phyloP scores from a whole-genome alignment of 2,113 vertebrate genomes.

The Acrocephalus arundinaceus region DNA sequence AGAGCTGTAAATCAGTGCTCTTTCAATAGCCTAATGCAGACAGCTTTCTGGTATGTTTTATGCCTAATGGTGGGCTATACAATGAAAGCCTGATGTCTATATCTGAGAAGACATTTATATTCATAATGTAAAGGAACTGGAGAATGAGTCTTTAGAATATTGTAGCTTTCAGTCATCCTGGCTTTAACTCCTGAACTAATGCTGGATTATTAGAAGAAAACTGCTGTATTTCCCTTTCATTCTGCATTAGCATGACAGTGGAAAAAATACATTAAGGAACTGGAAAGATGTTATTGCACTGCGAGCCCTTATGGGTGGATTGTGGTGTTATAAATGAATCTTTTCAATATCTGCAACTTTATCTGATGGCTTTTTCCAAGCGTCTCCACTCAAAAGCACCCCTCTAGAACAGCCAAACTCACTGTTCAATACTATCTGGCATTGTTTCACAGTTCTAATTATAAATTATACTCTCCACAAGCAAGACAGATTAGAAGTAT shows the following conservation, averaged over 20 bases:
- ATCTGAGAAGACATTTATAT: slow-evolving; percentile 26
- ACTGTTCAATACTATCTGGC: not conserved
- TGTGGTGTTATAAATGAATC: not conserved
- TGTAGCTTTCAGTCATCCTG: slow-evolving; percentile 23
- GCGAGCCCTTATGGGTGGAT: not conserved
- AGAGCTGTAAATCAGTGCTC: not conserved
- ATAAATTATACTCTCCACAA: slow-evolving; percentile 40
- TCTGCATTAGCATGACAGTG: not conserved
- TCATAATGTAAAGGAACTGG: not conserved
- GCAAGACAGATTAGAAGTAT: slow-evolving; percentile 36
- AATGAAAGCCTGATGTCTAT: not conserved
- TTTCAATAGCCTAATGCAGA: not conserved
- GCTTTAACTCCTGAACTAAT: not conserved
- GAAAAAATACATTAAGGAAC: not conserved
- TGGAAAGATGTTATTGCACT: not conserved
- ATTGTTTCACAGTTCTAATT: slow-evolving; percentile 39
- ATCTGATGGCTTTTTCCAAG: not conserved
- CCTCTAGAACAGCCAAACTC: not conserved
- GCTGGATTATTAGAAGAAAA: not conserved
- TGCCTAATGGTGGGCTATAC: not conserved
- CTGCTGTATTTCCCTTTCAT: not conserved
- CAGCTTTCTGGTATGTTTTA: not conserved
- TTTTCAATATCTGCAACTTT: not conserved
- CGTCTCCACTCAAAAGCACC: not conserved
- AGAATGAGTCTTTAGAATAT: slow-evolving; percentile 30